These are phyloP conservation scores for Homarus americanus DNA, from an alignment of 1,140 invertebrate genomes.

Conservation along the genomic window DNA sequence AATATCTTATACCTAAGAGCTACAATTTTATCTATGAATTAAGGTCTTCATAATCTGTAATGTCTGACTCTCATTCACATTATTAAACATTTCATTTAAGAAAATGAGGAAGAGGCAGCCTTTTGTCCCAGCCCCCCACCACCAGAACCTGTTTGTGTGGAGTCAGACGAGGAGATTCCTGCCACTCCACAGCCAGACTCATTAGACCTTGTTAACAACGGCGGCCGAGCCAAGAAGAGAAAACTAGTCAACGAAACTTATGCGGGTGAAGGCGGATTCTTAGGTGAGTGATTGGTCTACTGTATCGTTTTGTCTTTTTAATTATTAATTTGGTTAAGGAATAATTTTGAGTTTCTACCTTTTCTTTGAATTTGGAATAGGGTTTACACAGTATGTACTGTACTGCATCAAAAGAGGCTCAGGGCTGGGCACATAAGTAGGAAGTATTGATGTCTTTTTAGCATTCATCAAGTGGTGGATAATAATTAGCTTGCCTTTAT, in stretches of 20 bases:
- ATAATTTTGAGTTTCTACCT: neutral
- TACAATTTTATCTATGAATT: too few species aligned
- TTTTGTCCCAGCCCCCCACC: neutral
- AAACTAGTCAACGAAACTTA: neutral
- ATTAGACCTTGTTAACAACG: neutral
- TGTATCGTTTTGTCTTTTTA: neutral
- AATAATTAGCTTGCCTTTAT: too few species aligned
- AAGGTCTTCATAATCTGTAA: neutral
- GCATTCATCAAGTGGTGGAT: neutral
- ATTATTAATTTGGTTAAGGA: neutral
- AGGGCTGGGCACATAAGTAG: too few species aligned
- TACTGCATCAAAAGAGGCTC: neutral
- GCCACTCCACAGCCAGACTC: neutral
- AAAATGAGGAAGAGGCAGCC: neutral
- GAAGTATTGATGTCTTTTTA: neutral
- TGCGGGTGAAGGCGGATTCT: neutral
- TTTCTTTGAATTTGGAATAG: neutral
- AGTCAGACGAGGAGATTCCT: neutral
- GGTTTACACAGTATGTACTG: neutral
- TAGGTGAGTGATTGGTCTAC: neutral
- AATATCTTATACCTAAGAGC: neutral
- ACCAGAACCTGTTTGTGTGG: neutral
- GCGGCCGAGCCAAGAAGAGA: neutral
- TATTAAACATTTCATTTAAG: neutral
- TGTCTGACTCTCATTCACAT: neutral